Conservation (phyloP, 2,888 invertebrate genomes). For the Agonopterix subpropinquella region DNA sequence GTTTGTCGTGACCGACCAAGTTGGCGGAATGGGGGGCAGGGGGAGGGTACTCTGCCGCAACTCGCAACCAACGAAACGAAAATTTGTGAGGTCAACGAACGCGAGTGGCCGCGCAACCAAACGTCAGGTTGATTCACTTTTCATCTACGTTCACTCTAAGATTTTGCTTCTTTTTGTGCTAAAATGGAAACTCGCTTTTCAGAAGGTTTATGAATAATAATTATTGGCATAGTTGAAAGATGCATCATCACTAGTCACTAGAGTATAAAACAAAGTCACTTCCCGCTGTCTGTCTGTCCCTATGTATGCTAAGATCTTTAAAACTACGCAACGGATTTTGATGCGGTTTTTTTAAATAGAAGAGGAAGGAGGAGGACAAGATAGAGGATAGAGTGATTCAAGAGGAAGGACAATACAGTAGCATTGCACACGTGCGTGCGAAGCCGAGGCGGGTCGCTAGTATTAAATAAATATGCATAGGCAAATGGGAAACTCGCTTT, state of each 20-base stretch:
- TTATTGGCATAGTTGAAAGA: background rate
- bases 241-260: too few relatives aligned
- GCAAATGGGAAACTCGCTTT: constrained; percentile 53
- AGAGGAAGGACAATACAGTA: too few relatives aligned
- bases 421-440: too few relatives aligned
- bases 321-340: too few relatives aligned
- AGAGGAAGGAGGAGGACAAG: too few relatives aligned
- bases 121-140: constrained; percentile 74
- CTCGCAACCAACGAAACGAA: constrained; percentile 69
- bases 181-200: constrained; percentile 45
- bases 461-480: too few relatives aligned
- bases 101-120: constrained; percentile 66
- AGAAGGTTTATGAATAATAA: constrained; percentile 6
- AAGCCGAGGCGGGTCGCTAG: too few relatives aligned
- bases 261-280: too few relatives aligned
- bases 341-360: too few relatives aligned
- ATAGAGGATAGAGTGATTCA: too few relatives aligned
- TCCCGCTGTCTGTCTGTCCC: too few relatives aligned
- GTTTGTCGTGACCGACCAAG: constrained; percentile 51
- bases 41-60: constrained; percentile 21
- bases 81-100: constrained; percentile 74
- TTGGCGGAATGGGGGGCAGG: constrained; percentile 49
- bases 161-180: constrained; percentile 41
- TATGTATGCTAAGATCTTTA: too few relatives aligned
- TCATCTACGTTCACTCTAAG: constrained; percentile 64